Evolutionary conservation across 2,797 vertebrate species (phyloP).

Genomic region (Paguma larvata): DNA sequence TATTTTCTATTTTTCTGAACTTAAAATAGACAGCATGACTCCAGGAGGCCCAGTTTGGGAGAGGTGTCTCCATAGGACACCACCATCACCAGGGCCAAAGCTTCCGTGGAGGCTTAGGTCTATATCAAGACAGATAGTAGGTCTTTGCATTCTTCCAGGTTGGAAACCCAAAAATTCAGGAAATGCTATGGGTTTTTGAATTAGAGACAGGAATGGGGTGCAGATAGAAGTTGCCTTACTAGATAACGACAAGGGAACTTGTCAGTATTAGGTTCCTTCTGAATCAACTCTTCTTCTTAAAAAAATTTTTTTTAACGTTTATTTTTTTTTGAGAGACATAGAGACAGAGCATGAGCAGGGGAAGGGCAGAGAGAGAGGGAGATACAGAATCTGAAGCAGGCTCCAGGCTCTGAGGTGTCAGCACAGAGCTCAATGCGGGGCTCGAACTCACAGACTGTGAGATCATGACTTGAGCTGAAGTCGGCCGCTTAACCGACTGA

Average conservation of each 20-base stretch:
- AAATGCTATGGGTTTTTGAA: not conserved
- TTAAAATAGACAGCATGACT: not conserved
- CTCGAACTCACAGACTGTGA: too few relatives aligned
- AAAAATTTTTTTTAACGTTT: too few relatives aligned
- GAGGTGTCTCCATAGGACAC: not conserved
- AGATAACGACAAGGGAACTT: not conserved
- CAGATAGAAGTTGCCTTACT: not conserved
- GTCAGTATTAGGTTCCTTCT: not conserved
- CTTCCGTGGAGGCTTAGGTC: not conserved
- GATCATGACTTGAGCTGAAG: too few relatives aligned
- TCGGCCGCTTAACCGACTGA: too few relatives aligned
- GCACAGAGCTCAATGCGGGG: too few relatives aligned
- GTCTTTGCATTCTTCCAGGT: not conserved
- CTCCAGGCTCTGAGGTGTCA: too few relatives aligned
- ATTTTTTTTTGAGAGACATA: too few relatives aligned
- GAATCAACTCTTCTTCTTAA: not conserved
- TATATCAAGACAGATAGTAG: not conserved
- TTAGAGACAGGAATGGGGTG: not conserved
- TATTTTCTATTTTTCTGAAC: conserved; percentile 3
- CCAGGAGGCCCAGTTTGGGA: not conserved
- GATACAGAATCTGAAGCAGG: too few relatives aligned
- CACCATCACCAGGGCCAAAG: not conserved
- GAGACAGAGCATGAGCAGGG: too few relatives aligned
- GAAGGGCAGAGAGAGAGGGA: too few relatives aligned
- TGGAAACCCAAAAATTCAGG: not conserved